Evolutionary conservation across 1,140 invertebrate genomes (phyloP).

Genomic region (Rhynchophorus ferrugineus): DNA sequence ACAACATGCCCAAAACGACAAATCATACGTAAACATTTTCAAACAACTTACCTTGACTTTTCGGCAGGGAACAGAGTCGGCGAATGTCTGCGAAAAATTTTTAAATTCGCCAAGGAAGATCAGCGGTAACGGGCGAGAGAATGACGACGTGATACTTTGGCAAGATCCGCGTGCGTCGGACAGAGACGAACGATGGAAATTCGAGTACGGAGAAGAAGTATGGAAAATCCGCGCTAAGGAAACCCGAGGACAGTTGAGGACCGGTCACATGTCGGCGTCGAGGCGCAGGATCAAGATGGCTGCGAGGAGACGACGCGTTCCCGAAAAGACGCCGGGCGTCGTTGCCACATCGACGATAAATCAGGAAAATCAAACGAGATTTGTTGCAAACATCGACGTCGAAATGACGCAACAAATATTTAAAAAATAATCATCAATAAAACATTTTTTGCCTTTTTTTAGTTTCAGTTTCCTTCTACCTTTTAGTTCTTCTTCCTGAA

Average conservation of each 20-base stretch:
- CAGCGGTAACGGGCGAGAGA: neutral
- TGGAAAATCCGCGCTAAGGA: slow-evolving; percentile 17
- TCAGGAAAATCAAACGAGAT: no score
- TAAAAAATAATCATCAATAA: no score
- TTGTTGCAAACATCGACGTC: no score
- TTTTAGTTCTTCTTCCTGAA: neutral
- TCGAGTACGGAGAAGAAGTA: slow-evolving; percentile 1
- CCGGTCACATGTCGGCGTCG: slow-evolving; percentile 10
- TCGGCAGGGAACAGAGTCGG: slow-evolving; percentile 18
- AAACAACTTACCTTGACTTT: no score
- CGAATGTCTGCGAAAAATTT: slow-evolving; percentile 20
- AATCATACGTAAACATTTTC: no score
- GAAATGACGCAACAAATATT: no score
- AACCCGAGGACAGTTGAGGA: slow-evolving; percentile 16
- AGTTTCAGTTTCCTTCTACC: no score
- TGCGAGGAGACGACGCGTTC: slow-evolving; percentile 1
- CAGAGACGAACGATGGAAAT: slow-evolving; percentile 2
- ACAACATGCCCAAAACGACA: no score
- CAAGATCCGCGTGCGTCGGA: neutral
- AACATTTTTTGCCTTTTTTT: no score
- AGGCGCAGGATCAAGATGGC: slow-evolving; percentile 23
- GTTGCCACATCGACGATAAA: slow-evolving; percentile 6
- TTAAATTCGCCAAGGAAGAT: slow-evolving; percentile 13
- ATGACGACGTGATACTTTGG: neutral
- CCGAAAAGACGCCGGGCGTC: neutral